A percentile compares a stretch with the other conserved stretches of the same genome.
Conservation (phyloP, 2,888 invertebrate genomes). For the Cenopis cana region DNA sequence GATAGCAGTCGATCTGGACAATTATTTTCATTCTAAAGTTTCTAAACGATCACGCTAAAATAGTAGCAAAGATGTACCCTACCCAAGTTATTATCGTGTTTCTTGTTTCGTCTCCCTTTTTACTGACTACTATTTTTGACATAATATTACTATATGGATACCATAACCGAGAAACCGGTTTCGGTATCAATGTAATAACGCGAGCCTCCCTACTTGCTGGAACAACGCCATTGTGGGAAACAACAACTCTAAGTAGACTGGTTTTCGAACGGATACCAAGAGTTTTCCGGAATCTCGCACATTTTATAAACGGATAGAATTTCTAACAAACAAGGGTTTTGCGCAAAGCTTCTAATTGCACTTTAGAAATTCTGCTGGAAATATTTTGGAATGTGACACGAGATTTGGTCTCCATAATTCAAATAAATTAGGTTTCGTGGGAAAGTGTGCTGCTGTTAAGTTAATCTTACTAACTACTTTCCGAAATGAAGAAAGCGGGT, state of each 20-base stretch:
- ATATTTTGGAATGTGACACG: conserved; percentile 1
- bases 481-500: too few species aligned
- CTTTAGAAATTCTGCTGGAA: conserved; percentile 25
- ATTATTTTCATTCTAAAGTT: too few species aligned
- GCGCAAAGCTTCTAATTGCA: conserved; percentile 42
- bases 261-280: conserved; percentile 28
- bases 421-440: neutral
- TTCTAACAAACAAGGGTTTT: conserved; percentile 38
- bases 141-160: neutral
- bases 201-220: conserved; percentile 19
- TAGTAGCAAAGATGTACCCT: too few species aligned
- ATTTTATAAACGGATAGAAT: conserved; percentile 31
- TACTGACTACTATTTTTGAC: too few species aligned
- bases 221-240: conserved; percentile 29
- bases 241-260: conserved; percentile 29
- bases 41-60: too few species aligned
- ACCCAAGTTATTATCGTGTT: too few species aligned
- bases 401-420: conserved; percentile 14
- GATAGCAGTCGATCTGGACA: too few species aligned
- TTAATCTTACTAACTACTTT: too few species aligned
- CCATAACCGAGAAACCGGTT: conserved; percentile 4
- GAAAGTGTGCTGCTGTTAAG: neutral
- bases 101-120: too few species aligned
- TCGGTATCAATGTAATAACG: neutral
- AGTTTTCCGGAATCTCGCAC: conserved; percentile 25